Base-by-base conservation (phyloP, 2,113 vertebrate genomes). In the Taurulus bubalis region DNA sequence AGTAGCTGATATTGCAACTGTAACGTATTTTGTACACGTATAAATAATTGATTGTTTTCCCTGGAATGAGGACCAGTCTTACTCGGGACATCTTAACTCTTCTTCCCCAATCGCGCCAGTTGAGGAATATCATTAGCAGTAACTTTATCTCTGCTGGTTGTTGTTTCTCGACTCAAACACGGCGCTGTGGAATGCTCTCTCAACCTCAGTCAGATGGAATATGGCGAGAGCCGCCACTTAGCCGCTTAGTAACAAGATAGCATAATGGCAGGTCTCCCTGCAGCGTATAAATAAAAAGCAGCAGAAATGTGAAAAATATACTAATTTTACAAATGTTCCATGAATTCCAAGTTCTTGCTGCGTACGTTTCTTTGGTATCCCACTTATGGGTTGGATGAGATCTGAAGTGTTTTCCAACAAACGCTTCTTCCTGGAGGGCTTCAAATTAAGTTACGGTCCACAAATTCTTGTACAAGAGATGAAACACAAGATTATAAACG, bases 171-270 rank as follows among this genome's bases (percentile, higher is more conserved):
- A 90, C 83, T 88, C 84, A 82, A 80, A 86, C 77, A 66, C 47
- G 79, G 60, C 85, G 79, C 82, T 78, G 77, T 67, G 89, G 87
- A 90, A 87, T 88, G 80, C 85, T n/a, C 75, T 26, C 85, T 85
- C 73, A 34, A 80, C 75, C 79, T 51, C 67, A 45, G 75, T 81
- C 55, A 11, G 81, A 86, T 68, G 72, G 80, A 88, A 84, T 67
- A 77, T 42, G 81, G 82, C 82, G 81, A 1, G 64, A 91, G 80
- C 80, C 86, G 90, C 79, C 86, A 87, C 85, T 89, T 81, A 88
- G 88, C 74, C 63, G 81, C 87, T 87, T 49, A 82, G 92, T 93
- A 94, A 94, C 92, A 22, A 85, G 91, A 94, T 93, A 90, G 86
- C 76, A 84, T 91, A 92, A 94, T 91, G 85, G 87, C 81, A 86